phyloP scores from a whole-genome alignment of 1,140 invertebrate genomes.

The Pissodes strobi region DNA sequence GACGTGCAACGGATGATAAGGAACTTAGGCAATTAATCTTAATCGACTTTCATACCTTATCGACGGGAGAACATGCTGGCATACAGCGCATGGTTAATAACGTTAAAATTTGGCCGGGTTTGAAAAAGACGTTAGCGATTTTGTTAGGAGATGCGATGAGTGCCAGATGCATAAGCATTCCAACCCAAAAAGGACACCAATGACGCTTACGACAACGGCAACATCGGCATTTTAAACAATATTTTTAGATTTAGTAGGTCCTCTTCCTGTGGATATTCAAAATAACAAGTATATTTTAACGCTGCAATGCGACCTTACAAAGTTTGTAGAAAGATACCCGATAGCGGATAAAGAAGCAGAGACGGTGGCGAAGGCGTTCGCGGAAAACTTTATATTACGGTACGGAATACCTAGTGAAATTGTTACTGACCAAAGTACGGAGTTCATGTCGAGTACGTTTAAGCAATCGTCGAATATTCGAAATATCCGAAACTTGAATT shows the following conservation, averaged over 20 bases:
- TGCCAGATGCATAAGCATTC: neutral
- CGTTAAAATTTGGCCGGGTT: neutral
- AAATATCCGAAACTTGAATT: too few relatives aligned
- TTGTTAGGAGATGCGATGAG: neutral
- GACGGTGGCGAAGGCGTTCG: too few relatives aligned
- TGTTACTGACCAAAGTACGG: too few relatives aligned
- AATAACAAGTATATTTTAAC: neutral
- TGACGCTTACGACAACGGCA: neutral
- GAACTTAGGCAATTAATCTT: neutral
- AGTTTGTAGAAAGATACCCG: too few relatives aligned
- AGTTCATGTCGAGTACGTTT: too few relatives aligned
- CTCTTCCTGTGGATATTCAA: neutral
- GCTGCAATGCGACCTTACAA: slow-evolving; percentile 29
- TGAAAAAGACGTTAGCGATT: neutral
- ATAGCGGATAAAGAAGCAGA: too few relatives aligned
- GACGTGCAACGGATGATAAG: too few relatives aligned
- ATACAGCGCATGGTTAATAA: neutral
- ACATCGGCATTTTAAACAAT: neutral
- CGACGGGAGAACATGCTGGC: neutral
- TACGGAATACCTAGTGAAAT: too few relatives aligned
- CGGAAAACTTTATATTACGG: too few relatives aligned
- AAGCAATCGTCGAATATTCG: too few relatives aligned
- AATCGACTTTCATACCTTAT: neutral
- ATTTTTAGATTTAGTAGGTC: neutral
- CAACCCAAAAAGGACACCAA: neutral